Evolutionary conservation across 2,113 vertebrate species (phyloP).

Genomic region (Setophaga coronata): DNA sequence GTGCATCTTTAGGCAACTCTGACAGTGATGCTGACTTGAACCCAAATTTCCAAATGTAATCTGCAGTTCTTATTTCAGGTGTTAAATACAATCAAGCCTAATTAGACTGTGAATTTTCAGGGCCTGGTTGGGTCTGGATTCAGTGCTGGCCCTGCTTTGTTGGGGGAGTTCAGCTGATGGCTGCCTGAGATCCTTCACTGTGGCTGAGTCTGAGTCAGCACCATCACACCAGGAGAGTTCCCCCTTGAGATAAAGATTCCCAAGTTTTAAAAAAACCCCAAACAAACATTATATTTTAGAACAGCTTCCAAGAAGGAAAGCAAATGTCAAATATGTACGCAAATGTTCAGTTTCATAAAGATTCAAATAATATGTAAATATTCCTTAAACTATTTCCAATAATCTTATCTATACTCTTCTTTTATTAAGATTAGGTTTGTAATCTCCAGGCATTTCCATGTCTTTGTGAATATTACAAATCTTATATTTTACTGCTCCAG

Average conservation of each 20-base stretch:
- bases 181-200: neutral
- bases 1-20: neutral
- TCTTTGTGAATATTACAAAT: neutral
- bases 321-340: neutral
- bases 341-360: neutral
- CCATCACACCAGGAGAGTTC: neutral
- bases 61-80: neutral
- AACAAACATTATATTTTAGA: neutral
- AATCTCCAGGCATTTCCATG: neutral
- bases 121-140: neutral
- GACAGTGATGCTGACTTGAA: neutral
- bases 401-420: neutral
- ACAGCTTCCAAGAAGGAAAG: neutral
- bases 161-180: too few species aligned
- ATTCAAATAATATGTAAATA: neutral
- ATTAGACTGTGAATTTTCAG: neutral
- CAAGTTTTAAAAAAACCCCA: neutral
- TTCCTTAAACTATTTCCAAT: neutral
- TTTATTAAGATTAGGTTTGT: neutral
- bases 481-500: neutral
- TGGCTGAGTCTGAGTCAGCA: neutral
- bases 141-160: neutral
- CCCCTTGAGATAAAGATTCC: neutral
- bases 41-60: neutral
- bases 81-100: neutral